Base-by-base conservation (phyloP, 2,797 vertebrate species). In the Dermochelys coriacea region DNA sequence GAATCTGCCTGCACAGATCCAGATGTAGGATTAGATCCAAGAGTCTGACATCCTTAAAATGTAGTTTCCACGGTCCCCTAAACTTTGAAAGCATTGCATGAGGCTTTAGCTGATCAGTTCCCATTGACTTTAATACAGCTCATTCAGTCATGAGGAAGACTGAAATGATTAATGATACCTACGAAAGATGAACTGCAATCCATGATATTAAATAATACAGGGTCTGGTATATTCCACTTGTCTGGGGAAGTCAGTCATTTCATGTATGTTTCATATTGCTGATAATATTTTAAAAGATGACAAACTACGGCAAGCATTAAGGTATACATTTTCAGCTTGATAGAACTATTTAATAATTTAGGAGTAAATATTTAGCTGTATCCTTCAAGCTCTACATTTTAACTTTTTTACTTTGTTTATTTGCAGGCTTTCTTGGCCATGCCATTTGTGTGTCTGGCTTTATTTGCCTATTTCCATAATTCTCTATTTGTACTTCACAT, bases 171-270 rank as follows among this genome's bases (percentile, higher is more conserved):
- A 93, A 96, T 83, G 77, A 93, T 89, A 90, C 37, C 91, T 93
- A 77, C 1, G 6, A 83, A 71, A 85, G 85, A 89, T 91, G 94
- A 94, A 93, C 92, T 71, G 59, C 1, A 23, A 77, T 83, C 59
- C 75, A 19, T 81, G 54, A 55, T 37, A 29, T 96, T 96, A 83
- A 34, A 4, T 85, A 96, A 96, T 25, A 85, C 68, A 88, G 84
- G 55, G 84, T 59, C 92, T 93, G 54, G 47, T 87, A 92, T 55
- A 18, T 90, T 95, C 85, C 45, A 81, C 82, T 11, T 59, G 81
- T 96, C 51, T 86, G 85, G 85, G 88, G 93, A 95, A 97, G 94
- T 96, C 95, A 93, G 74, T 94, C 92, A 93, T 85, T 87, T 87
- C 47, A 49, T 18, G 86, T 80, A 81, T 52, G 41, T 75, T 90